These are phyloP conservation scores for Philhelius pedissequus DNA, from an alignment of 2,888 invertebrate species.

Conservation along the genomic window DNA sequence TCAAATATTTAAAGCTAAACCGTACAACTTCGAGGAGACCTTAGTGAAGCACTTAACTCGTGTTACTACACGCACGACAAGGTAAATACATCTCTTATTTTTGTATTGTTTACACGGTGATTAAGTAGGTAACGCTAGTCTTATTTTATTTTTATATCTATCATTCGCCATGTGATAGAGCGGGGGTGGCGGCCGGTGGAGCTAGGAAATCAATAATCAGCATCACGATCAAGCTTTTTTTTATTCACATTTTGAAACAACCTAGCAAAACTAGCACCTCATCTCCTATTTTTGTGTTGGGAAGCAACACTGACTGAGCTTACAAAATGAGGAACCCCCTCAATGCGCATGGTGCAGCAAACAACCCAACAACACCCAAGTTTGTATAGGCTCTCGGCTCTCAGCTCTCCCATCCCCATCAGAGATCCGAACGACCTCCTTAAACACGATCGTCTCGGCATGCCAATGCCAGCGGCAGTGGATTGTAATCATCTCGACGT, in stretches of 20 bases:
- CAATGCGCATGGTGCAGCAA: constrained; percentile 7
- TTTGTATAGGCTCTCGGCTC: not conserved
- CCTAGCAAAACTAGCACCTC: not conserved
- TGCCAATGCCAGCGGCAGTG: constrained; percentile 24
- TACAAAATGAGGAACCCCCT: not conserved
- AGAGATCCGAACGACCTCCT: constrained; percentile 9
- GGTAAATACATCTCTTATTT: not conserved
- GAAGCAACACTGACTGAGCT: not conserved
- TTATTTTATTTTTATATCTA: not conserved
- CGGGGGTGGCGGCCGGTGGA: not conserved
- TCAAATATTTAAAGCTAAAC: too few relatives aligned
- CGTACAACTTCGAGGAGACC: not conserved
- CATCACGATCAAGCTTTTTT: not conserved
- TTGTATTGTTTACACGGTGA: constrained; percentile 5
- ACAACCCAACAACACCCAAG: too few relatives aligned
- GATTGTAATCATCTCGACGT: constrained; percentile 53
- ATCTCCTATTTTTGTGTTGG: not conserved
- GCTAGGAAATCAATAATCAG: constrained; percentile 11
- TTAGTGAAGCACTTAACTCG: not conserved
- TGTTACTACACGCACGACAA: not conserved
- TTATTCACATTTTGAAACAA: not conserved
- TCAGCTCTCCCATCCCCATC: not conserved
- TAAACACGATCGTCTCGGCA: constrained; percentile 31
- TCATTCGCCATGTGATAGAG: not conserved
- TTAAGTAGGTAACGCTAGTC: not conserved